A percentile compares a stretch with the other conserved stretches of the same genome.
Evolutionary conservation across 2,113 vertebrate species (phyloP).

Genomic region (Chunga burmeisteri): DNA sequence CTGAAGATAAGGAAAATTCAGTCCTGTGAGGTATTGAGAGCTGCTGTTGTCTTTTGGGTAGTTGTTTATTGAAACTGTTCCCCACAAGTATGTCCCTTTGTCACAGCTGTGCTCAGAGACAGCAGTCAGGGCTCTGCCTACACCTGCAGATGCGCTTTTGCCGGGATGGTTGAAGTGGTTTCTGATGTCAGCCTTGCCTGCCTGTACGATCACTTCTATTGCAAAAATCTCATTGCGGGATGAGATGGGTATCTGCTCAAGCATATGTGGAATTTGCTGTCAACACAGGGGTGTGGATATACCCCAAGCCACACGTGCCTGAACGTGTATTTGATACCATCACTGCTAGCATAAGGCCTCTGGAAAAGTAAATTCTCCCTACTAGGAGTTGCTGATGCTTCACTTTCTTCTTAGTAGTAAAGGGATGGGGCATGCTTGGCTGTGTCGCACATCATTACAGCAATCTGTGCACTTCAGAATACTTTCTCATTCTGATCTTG

Average conservation of each 20-base stretch:
- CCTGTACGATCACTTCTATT: not conserved
- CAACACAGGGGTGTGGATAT: accelerated
- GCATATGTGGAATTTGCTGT: not conserved
- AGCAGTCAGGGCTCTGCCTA: not conserved
- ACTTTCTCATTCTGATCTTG: not conserved
- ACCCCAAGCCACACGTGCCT: not conserved
- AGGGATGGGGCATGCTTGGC: not conserved
- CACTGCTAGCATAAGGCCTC: not conserved
- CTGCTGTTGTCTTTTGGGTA: not conserved
- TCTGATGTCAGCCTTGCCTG: not conserved
- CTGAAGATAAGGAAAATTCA: not conserved
- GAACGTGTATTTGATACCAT: not conserved
- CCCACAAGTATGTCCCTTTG: not conserved
- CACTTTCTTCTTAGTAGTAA: not conserved
- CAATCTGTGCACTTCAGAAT: not conserved
- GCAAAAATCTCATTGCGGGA: not conserved
- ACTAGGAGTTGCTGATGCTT: not conserved
- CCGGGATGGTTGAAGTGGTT: not conserved
- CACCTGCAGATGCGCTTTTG: not conserved
- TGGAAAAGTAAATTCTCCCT: not conserved
- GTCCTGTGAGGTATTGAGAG: not conserved
- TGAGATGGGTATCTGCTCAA: not conserved
- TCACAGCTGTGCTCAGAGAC: not conserved
- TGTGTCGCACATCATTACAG: not conserved
- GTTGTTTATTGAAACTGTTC: not conserved